These are phyloP conservation scores for Rhadinocentrus ornatus DNA, from an alignment of 2,797 vertebrate genomes.

Conservation along the genomic window DNA sequence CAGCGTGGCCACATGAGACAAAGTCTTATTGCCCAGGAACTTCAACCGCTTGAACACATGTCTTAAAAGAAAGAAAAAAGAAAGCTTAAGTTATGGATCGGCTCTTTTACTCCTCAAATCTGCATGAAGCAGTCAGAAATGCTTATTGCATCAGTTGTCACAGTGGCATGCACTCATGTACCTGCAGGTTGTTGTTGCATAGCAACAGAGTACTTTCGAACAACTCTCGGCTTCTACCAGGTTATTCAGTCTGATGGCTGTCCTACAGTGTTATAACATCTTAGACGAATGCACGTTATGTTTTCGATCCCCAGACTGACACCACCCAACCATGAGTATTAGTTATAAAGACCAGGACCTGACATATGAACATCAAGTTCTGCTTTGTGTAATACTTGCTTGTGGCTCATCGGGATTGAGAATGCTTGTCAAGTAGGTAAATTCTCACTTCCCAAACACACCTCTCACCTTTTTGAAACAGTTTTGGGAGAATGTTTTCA, in stretches of 20 bases:
- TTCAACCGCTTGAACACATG: slow-evolving; percentile 95
- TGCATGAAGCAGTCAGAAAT: slow-evolving; percentile 19
- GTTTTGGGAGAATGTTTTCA: not conserved
- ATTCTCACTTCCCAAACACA: not conserved
- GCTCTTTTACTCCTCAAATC: slow-evolving; percentile 2
- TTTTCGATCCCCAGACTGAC: slow-evolving; percentile 5
- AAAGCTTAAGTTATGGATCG: slow-evolving; percentile 11
- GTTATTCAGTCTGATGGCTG: slow-evolving; percentile 18
- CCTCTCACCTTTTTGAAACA: not conserved
- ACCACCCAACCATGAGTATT: not conserved
- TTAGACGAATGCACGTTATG: slow-evolving; percentile 4
- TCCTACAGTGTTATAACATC: slow-evolving; percentile 5
- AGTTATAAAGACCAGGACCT: slow-evolving; percentile 2
- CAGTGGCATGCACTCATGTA: slow-evolving; percentile 20
- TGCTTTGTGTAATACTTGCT: slow-evolving; percentile 2
- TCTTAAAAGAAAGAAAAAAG: slow-evolving; percentile 68
- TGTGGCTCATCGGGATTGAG: not conserved
- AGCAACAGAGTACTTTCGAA: slow-evolving; percentile 65
- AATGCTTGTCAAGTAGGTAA: slow-evolving; percentile 5
- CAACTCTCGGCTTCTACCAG: slow-evolving; percentile 41
- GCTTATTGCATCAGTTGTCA: slow-evolving; percentile 18
- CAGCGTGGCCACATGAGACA: slow-evolving; percentile 91
- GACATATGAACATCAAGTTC: slow-evolving; percentile 10
- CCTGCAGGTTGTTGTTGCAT: slow-evolving; percentile 61
- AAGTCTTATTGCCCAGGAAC: slow-evolving; percentile 92